phyloP scores from a whole-genome alignment of 23 tunicate genomes.

The Botrylloides violaceus region DNA sequence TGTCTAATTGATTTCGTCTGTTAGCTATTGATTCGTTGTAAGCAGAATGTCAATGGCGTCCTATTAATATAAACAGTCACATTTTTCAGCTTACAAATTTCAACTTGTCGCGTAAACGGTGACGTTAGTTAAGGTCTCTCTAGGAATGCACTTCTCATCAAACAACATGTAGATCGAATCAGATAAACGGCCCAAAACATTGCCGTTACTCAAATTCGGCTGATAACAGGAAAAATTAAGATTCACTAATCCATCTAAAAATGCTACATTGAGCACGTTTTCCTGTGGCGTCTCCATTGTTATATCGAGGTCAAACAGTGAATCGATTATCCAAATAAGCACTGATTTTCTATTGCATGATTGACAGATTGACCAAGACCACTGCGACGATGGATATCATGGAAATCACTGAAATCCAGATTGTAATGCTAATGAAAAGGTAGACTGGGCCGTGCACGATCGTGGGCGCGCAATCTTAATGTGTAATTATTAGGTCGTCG shows the following conservation, averaged over 20 bases:
- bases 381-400: too few relatives aligned
- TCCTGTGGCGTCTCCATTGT: neutral
- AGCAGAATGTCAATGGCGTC: conserved; percentile 2
- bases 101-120: neutral
- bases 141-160: neutral
- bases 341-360: neutral
- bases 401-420: too few relatives aligned
- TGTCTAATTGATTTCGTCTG: neutral
- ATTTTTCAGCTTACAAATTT: neutral
- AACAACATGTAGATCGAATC: conserved; percentile 1
- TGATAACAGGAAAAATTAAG: neutral
- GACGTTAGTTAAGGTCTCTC: conserved; percentile 3
- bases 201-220: neutral
- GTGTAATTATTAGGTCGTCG: too few relatives aligned
- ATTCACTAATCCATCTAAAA: neutral
- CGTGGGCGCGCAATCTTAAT: too few relatives aligned
- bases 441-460: too few relatives aligned
- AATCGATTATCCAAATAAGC: neutral
- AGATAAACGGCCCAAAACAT: neutral
- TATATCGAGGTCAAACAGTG: conserved; percentile 3
- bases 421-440: too few relatives aligned
- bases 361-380: neutral
- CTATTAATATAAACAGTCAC: neutral
- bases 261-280: conserved; percentile 1
- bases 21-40: neutral